Base-by-base conservation (phyloP, 1,140 invertebrate genomes). In the Aphaenogaster ashmeadi region DNA sequence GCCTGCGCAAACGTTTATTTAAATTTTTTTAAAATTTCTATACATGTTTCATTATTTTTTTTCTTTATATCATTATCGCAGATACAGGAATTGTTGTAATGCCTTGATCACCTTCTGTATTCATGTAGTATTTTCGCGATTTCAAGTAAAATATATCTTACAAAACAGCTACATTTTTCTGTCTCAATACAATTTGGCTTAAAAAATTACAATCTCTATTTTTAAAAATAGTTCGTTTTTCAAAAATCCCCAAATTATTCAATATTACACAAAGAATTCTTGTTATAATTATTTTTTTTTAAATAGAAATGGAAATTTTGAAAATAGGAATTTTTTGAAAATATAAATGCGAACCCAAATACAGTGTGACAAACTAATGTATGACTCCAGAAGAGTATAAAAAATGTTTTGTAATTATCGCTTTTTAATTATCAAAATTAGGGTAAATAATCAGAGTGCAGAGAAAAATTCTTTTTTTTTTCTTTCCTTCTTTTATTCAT, bases 301-400 rank as follows among this genome's bases (percentile, higher is more conserved):
- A 78, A 90, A 90, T 62, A 77, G 36, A 80, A 90, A 88, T 47
- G 74, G 83, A 77, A 86, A 69, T 64, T 27, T 27, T 27, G 27
- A 27, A 27, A 27, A 27, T 27, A 27, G 27, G 27, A 27, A 27
- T 27, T 27, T 27, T 27, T 27, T 27, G 27, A 27, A 27, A 27
- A 27, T 36, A 78, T 71, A 78, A 79, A 47, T 52, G 60, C 78
- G 56, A 90, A 87, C 56, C 85, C 90, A 91, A 92, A 91, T 92
- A 92, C 90, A 92, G 89, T 87, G 66, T 88, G 90, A 85, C 83
- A 77, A 91, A 87, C 80, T 88, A 90, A 91, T 90, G 52, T 21
- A 88, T 86, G 87, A 91, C 77, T 56, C 0, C 21, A 47, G 64
- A 44, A 52, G 47, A 69, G 47, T 52, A 54, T 62, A 41, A 3